phyloP scores from a whole-genome alignment of 2,797 vertebrate species.

The Acipenser ruthenus region DNA sequence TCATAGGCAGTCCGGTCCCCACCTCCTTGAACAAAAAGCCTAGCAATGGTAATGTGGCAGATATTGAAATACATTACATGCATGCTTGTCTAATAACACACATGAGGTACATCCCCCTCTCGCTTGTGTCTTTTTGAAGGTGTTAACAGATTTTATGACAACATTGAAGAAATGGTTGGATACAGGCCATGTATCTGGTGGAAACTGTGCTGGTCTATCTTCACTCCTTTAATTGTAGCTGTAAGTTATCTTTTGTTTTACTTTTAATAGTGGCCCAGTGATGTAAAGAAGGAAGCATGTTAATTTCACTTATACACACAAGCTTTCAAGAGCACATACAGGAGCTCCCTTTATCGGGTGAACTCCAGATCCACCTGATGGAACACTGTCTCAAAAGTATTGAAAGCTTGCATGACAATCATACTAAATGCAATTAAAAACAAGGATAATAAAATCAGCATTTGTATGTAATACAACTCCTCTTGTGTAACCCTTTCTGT shows the following conservation, averaged over 20 bases:
- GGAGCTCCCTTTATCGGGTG: too few relatives aligned
- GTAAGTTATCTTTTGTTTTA: conserved; percentile 57
- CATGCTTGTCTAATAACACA: not conserved
- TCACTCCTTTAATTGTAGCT: conserved; percentile 92
- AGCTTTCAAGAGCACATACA: not conserved
- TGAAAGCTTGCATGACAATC: too few relatives aligned
- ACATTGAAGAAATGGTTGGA: conserved; percentile 96
- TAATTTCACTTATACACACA: not conserved
- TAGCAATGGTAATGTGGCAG: too few relatives aligned
- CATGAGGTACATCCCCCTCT: not conserved
- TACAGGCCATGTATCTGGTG: conserved; percentile 93
- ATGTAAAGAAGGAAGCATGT: conserved; percentile 24
- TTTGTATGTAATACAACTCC: not conserved
- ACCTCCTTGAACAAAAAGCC: not conserved
- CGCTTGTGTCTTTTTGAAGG: conserved; percentile 49
- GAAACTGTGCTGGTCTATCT: conserved; percentile 96
- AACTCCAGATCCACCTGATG: too few relatives aligned
- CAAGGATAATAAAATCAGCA: conserved; percentile 25
- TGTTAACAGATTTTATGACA: conserved; percentile 92
- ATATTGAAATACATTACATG: conserved; percentile 22
- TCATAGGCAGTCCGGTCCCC: too few relatives aligned
- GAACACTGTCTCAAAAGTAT: too few relatives aligned
- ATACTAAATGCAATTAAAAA: not conserved
- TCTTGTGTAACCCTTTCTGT: not conserved
- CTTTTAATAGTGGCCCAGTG: not conserved